phyloP scores from a whole-genome alignment of 2,113 vertebrate genomes.

The Desmodus rotundus region DNA sequence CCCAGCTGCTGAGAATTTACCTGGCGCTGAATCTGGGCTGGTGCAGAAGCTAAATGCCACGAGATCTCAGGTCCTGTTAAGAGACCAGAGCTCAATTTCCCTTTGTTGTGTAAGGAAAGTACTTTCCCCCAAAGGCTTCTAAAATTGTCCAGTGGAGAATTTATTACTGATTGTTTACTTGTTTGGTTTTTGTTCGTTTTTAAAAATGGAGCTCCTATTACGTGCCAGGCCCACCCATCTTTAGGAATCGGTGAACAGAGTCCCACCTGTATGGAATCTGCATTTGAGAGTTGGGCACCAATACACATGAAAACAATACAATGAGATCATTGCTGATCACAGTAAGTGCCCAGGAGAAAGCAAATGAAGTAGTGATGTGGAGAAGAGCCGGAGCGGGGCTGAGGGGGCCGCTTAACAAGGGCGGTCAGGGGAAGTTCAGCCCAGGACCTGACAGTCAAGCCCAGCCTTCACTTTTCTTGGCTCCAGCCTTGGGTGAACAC shows the following conservation, averaged over 20 bases:
- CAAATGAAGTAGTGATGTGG: not conserved
- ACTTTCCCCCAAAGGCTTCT: not conserved
- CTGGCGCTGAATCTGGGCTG: not conserved
- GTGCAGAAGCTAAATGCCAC: not conserved
- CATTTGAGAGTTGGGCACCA: no score
- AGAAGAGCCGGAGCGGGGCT: not conserved
- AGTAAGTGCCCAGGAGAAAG: not conserved
- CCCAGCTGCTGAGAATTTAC: not conserved
- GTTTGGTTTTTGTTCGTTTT: not conserved
- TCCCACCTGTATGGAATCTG: not conserved
- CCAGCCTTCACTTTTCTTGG: not conserved
- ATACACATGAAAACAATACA: not conserved
- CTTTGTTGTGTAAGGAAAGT: not conserved
- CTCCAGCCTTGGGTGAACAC: not conserved
- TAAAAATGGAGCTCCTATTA: not conserved
- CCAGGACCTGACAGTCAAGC: not conserved
- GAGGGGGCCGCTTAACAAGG: rapidly evolving
- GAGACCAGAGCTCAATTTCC: not conserved
- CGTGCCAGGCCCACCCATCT: not conserved
- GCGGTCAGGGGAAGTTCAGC: not conserved
- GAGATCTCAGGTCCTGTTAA: not conserved
- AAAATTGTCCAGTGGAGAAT: not conserved
- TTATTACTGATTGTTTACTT: not conserved
- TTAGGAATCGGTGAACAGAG: not conserved
- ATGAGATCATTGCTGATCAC: rapidly evolving